These are phyloP conservation scores for Nomada ferruginata DNA, from an alignment of 2,888 invertebrate species.

Conservation along the genomic window DNA sequence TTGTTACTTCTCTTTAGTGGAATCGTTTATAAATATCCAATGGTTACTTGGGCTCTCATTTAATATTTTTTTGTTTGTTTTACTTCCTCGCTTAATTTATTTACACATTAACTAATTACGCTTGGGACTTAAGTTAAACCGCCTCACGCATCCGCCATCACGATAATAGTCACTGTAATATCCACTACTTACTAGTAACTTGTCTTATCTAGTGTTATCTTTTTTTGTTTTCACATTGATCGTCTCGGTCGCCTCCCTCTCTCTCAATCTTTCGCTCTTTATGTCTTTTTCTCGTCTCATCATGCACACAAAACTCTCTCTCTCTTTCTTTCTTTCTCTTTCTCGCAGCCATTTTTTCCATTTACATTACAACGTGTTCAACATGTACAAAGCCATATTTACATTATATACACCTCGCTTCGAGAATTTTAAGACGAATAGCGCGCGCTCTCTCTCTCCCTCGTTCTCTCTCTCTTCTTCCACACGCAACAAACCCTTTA, in stretches of 20 bases:
- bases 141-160: slow-evolving; percentile 74
- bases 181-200: slow-evolving; percentile 78
- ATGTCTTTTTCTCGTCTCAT: slow-evolving; percentile 50
- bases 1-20: slow-evolving; percentile 65
- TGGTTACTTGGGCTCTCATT: slow-evolving; percentile 80
- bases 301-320: slow-evolving; percentile 51
- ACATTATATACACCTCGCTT: slow-evolving; percentile 85
- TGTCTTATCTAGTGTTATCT: slow-evolving; percentile 71
- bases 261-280: slow-evolving; percentile 69
- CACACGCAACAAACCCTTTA: slow-evolving; percentile 64
- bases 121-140: slow-evolving; percentile 77
- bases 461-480: slow-evolving; percentile 33
- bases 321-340: slow-evolving; percentile 52
- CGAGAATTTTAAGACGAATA: slow-evolving; percentile 66
- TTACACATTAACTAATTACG: slow-evolving; percentile 82
- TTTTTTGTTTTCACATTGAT: slow-evolving; percentile 76
- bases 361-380: slow-evolving; percentile 84
- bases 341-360: slow-evolving; percentile 61
- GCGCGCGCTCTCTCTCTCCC: slow-evolving; percentile 38
- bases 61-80: slow-evolving; percentile 70
- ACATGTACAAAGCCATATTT: slow-evolving; percentile 86
- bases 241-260: slow-evolving; percentile 69
- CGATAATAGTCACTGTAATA: slow-evolving; percentile 75
- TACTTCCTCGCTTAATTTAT: slow-evolving; percentile 81
- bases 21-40: slow-evolving; percentile 81